Evolutionary conservation across 2,888 invertebrate genomes (phyloP), one percentile per base, ranked within the genome.

Genomic region (Didymodactylos carnosus): DNA sequence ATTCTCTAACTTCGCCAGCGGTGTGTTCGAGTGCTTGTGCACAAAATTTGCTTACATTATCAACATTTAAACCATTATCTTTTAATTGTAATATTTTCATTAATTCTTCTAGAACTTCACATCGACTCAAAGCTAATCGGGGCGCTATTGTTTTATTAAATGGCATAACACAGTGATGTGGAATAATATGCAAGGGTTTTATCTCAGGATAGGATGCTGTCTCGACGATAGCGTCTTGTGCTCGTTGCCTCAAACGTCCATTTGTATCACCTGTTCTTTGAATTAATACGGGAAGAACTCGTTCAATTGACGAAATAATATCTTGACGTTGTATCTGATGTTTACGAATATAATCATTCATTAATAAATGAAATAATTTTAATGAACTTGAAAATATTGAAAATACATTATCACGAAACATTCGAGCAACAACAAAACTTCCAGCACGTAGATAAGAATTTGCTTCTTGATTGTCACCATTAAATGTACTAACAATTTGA

Each of bases 251-350:
- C 53, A 80, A 79, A 75, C 83, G 78, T 43, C 71, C 71, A 69
- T 74, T 74, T 14, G 82, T 83, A 72, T 83, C 83, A 72, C 82
- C 83, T 74, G 80, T 78, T 76, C 81, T 80, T 75, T 81, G 81
- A 51, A 83, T 75, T 14, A 83, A 77, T 46, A 78, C 79, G 7
- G 80, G 80, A 46, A 83, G 71, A 10, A 80, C 79, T 77, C 78
- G 79, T 77, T 83, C 83, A 27, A 81, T 78, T 49, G 80, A 78
- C 46, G 78, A 78, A 3, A 78, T 76, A 8, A 78, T 79, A 62
- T 83, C 83, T 49, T 77, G 75, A 73, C 79, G 80, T 7, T 78
- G 78, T 46, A 83, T 77, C 76, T 81, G 46, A 69, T 76, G 73
- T n/a, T 70, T 69, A 19, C 70, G 72, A n/a, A 72, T 53, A 69